Evolutionary conservation across 2,888 invertebrate species (phyloP), one percentile per base, ranked within the genome.

Genomic region (Andrena bicolor): DNA sequence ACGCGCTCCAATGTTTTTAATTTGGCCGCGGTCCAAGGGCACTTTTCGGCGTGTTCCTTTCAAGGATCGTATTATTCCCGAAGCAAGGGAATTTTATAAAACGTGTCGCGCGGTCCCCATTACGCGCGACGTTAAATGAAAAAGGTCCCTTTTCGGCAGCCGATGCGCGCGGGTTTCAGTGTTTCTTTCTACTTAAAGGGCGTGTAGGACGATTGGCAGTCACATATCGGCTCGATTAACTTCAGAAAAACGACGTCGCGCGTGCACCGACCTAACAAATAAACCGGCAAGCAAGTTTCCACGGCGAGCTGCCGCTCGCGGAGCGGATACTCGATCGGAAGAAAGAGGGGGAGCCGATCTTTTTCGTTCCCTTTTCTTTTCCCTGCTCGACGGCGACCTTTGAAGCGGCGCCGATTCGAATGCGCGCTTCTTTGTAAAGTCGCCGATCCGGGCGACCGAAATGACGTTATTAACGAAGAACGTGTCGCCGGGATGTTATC

Each of bases 401-500:
- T 68, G n/a, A 28, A 10, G 32, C 30, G 48, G 35, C 51, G 61
- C n/a, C 51, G 61, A 51, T 75, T 69, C 49, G 60, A 75, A 77
- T 48, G 64, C n/a, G 49, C 60, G 49, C 23, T 53, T 32, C 49
- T 20, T 66, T 58, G 10, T 23, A 28, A 70, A 71, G 49, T 48
- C 60, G 72, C 56, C 76, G 73, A 66, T 75, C 73, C 56, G 63
- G 76, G 76, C 87, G 87, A 75, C 48, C 74, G 69, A 66, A 78
- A 80, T 82, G 76, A 87, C 72, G 82, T 86, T 86, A 87, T 86
- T 85, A 82, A 82, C 75, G 70, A 69, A 75, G 85, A 84, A 86
- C 87, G 86, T 86, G 86, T 84, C 87, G 85, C 76, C 64, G 65
- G 76, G 76, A 86, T 84, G 87, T 87, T 87, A 87, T 84, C 81